Conservation (phyloP, 2,797 vertebrate species). For the Fistularia tabacaria region DNA sequence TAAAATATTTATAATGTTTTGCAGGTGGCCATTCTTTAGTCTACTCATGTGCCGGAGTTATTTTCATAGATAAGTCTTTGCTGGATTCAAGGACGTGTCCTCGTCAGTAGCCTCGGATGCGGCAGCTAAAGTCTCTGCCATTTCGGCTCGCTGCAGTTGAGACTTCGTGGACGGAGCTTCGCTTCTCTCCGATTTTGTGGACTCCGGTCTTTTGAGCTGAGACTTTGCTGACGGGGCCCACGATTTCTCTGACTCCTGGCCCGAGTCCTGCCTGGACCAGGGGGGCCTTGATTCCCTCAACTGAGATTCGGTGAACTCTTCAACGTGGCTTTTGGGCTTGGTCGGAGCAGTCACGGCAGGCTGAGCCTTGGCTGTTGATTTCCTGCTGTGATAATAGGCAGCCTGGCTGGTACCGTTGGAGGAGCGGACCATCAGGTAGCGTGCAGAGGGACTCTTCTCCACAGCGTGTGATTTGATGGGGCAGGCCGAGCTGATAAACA, state of each 20-base stretch:
- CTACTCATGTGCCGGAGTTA: too few species aligned
- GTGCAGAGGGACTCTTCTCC: slow-evolving; percentile 58
- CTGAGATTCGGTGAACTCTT: slow-evolving; percentile 17
- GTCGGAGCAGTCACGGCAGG: slow-evolving; percentile 15
- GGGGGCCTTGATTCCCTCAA: slow-evolving; percentile 13
- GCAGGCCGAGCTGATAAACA: slow-evolving; percentile 78
- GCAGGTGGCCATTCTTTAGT: too few species aligned
- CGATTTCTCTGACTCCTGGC: slow-evolving; percentile 46
- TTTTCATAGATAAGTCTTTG: slow-evolving; percentile 66
- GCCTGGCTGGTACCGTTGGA: slow-evolving; percentile 47
- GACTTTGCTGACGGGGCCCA: slow-evolving; percentile 64
- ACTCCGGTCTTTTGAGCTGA: slow-evolving; percentile 49
- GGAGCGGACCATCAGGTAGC: slow-evolving; percentile 67
- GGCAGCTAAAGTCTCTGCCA: slow-evolving; percentile 29
- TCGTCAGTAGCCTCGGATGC: slow-evolving; percentile 28
- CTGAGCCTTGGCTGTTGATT: slow-evolving; percentile 20
- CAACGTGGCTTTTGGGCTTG: slow-evolving; percentile 36
- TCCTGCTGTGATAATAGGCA: slow-evolving; percentile 26
- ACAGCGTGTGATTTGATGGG: slow-evolving; percentile 37
- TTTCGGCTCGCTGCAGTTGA: slow-evolving; percentile 50
- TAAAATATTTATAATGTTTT: too few species aligned
- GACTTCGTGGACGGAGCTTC: slow-evolving; percentile 62
- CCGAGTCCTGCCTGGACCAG: slow-evolving; percentile 10
- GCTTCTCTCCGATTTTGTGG: slow-evolving; percentile 44
- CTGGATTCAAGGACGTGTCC: slow-evolving; percentile 33